These are phyloP conservation scores for Phenacoccus solenopsis DNA, from an alignment of 1,140 invertebrate genomes.

Conservation along the genomic window DNA sequence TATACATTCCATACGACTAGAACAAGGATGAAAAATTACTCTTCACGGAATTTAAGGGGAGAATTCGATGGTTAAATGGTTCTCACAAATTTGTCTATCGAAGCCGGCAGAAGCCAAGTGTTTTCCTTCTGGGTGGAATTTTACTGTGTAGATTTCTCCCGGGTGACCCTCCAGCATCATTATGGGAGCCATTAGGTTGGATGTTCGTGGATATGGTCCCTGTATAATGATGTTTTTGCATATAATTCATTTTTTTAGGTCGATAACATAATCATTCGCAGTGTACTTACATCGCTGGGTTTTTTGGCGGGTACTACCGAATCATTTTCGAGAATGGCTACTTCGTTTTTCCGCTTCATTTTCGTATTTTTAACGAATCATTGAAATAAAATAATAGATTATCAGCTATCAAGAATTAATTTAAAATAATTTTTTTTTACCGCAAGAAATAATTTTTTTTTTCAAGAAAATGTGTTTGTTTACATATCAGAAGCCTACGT, in stretches of 20 bases:
- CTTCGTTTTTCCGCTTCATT: background rate
- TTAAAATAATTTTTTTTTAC: too few relatives aligned
- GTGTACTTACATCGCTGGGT: background rate
- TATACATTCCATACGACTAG: constrained; percentile 94
- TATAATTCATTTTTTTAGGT: too few relatives aligned
- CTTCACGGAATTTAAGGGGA: background rate
- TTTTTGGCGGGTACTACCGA: background rate
- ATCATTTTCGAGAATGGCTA: background rate
- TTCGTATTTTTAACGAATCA: background rate
- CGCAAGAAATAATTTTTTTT: background rate
- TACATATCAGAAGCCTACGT: background rate
- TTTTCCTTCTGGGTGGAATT: constrained; percentile 94
- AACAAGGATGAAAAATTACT: constrained; percentile 27
- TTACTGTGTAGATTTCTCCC: constrained; percentile 84
- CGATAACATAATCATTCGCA: too few relatives aligned
- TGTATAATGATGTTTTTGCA: too few relatives aligned
- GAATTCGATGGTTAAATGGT: background rate
- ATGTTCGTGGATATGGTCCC: constrained; percentile 46
- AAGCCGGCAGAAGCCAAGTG: constrained; percentile 90
- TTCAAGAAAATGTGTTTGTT: background rate
- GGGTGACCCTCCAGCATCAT: constrained; percentile 95
- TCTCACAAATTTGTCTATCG: constrained; percentile 89
- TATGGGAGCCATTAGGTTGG: constrained; percentile 80
- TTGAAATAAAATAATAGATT: background rate
- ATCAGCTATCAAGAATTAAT: too few relatives aligned